phyloP scores from a whole-genome alignment of 2,888 invertebrate species.

The Epinotia brunnichana region DNA sequence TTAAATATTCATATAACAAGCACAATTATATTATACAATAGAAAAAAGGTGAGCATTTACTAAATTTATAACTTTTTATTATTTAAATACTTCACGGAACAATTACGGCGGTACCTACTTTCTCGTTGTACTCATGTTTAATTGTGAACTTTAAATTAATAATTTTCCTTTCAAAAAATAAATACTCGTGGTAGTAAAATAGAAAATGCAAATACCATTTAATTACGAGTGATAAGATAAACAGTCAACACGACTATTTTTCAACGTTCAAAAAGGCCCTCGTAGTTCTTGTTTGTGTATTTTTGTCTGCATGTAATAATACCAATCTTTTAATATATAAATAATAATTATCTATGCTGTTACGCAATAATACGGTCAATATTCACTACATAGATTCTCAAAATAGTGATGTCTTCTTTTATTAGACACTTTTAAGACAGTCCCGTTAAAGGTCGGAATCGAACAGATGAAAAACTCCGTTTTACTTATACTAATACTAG shows the following conservation, averaged over 20 bases:
- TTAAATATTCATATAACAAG: constrained; percentile 11
- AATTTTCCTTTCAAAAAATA: constrained; percentile 6
- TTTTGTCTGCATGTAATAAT: too few relatives aligned
- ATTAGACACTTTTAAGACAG: too few relatives aligned
- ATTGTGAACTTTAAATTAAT: constrained; percentile 21
- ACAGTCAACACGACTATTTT: not conserved
- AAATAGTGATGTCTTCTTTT: not conserved
- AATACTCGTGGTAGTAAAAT: not conserved
- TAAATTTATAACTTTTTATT: constrained; percentile 15
- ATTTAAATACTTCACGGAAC: constrained; percentile 23
- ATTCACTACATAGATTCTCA: not conserved
- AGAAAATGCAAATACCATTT: not conserved
- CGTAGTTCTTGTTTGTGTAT: too few relatives aligned
- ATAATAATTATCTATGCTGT: too few relatives aligned
- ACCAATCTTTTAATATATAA: too few relatives aligned
- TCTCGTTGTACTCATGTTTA: constrained; percentile 23
- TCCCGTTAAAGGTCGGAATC: too few relatives aligned
- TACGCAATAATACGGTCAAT: not conserved
- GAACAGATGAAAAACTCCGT: too few relatives aligned
- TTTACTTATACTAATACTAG: too few relatives aligned
- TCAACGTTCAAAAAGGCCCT: not conserved
- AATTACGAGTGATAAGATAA: not conserved
- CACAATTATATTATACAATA: constrained; percentile 21
- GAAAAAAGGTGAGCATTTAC: not conserved
- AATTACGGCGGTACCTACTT: constrained; percentile 20